phyloP scores from a whole-genome alignment of 2,113 vertebrate species.

The Neogale vison region DNA sequence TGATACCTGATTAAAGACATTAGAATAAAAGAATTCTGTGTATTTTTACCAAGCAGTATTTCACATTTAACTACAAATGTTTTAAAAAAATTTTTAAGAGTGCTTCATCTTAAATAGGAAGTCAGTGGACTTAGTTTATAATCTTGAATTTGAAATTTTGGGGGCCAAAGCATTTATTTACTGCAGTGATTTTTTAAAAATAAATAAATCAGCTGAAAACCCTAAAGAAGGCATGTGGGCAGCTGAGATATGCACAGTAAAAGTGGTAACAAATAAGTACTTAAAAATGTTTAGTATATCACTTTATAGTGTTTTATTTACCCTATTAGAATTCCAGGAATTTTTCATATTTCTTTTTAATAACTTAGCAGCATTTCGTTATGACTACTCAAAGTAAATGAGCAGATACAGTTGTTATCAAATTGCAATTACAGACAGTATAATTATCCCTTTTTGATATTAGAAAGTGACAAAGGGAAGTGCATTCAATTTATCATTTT shows the following conservation, averaged over 20 bases:
- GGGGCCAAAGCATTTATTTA: neutral
- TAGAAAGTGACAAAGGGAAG: neutral
- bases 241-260: neutral
- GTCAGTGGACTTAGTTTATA: neutral
- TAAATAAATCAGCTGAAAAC: neutral
- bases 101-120: neutral
- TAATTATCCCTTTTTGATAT: neutral
- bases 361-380: neutral
- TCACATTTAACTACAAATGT: neutral
- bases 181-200: neutral
- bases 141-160: neutral
- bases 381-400: neutral
- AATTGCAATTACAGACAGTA: neutral
- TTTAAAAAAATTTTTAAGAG: neutral
- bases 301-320: neutral
- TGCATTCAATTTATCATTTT: neutral
- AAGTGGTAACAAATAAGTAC: neutral
- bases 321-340: neutral
- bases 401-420: neutral
- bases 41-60: neutral
- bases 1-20: neutral
- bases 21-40: neutral
- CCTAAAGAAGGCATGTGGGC: neutral
- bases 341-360: neutral
- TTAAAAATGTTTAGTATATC: neutral